phyloP scores from a whole-genome alignment of 2,888 invertebrate genomes.

The Himalopsyche tibetana region DNA sequence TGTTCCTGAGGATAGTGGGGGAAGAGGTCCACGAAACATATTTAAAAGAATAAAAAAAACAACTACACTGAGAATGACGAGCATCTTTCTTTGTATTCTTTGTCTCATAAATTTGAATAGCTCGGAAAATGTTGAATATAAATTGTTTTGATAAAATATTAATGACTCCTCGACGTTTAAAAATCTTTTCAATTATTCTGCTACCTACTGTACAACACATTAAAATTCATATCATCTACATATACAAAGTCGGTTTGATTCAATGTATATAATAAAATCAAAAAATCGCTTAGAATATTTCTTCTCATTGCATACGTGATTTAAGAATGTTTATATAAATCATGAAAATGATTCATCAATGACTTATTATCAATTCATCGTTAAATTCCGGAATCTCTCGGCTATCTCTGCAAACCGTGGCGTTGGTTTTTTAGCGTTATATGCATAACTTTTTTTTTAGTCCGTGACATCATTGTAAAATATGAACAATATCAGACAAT shows the following conservation, averaged over 20 bases:
- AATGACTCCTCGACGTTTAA: conserved; percentile 40
- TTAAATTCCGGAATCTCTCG: no score
- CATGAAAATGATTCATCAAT: no score
- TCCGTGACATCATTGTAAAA: no score
- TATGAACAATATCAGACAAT: no score
- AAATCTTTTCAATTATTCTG: conserved; percentile 32
- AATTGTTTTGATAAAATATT: conserved; percentile 42
- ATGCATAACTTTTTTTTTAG: no score
- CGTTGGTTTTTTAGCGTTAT: no score
- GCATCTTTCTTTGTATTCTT: conserved; percentile 47
- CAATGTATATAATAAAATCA: neutral
- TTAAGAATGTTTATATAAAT: neutral
- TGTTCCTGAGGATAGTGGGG: conserved; percentile 16
- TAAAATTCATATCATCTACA: conserved; percentile 28
- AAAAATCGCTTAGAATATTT: no score
- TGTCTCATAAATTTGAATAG: conserved; percentile 48
- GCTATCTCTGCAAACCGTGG: no score
- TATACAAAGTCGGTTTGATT: neutral
- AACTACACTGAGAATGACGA: conserved; percentile 47
- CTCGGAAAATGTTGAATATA: conserved; percentile 39
- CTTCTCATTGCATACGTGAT: neutral
- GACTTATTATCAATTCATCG: no score
- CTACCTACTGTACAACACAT: neutral
- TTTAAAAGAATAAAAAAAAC: conserved; percentile 54
- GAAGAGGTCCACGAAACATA: conserved; percentile 46